Evolutionary conservation across 2,797 vertebrate species (phyloP), one percentile per base, ranked within the genome.

Genomic region (Okamejei kenojei): DNA sequence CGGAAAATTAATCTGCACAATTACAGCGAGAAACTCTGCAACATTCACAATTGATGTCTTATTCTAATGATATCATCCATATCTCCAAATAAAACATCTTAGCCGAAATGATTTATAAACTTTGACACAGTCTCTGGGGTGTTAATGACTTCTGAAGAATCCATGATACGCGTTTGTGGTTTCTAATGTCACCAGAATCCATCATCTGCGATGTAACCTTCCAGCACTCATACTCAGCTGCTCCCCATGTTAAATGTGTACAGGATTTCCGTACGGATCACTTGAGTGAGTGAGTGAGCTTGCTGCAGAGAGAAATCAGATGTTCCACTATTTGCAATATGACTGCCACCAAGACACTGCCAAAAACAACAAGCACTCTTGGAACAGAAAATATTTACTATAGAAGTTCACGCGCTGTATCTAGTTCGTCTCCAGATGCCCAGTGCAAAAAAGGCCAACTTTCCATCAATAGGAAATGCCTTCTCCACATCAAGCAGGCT

Each of bases 211-310:
- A 26, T 84, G 54, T 84, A 84, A 84, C 81, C 81, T 84, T 84
- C 45, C 15, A 58, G 54, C 54, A 84, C 45, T 84, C 81, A 84
- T 26, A 84, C 45, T 84, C 81, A 84, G 81, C 81, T 84, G 81
- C 29, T 84, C 45, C 45, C 23, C 81, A 61, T 61, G 23, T 61
- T 84, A 84, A 10, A 84, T 61, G 54, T 26, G 23, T 84, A 58
- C n/a, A 84, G 45, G 45, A 84, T 61, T 84, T 84, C 81, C 23
- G 23, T 58, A 4, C 11, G 15, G 54, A 84, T 29, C 81, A 0
- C 61, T 84, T 84, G 45, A 45, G 45, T 45, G 45, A 54, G 45
- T 26, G 11, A 61, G 81, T 84, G 61, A 84, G 23, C 81, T 23
- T 58, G 23, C 81, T 29, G 54, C 10, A 54, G 45, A 84, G 29